Percentiles rank a stretch among this genome's conserved stretches.
These are phyloP conservation scores for Rhagologus leucostigma DNA, from an alignment of 2,113 vertebrate genomes.

Conservation along the genomic window DNA sequence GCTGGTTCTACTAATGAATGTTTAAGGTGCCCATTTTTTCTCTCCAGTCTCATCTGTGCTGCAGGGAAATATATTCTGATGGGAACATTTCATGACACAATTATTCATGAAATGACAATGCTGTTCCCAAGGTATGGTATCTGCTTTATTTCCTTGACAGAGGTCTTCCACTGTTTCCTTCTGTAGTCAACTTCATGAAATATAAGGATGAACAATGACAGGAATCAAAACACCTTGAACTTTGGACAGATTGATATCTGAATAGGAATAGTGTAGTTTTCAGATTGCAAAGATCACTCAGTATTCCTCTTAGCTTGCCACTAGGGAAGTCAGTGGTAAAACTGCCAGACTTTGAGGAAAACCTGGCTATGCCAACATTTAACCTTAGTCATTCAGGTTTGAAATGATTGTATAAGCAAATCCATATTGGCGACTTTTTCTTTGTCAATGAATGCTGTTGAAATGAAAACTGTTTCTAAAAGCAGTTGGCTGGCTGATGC, in stretches of 20 bases:
- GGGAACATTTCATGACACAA: neutral
- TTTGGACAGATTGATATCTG: neutral
- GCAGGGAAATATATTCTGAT: neutral
- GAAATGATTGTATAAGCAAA: neutral
- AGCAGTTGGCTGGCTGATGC: neutral
- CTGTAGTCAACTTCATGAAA: neutral
- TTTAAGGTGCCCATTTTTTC: slow-evolving; percentile 4
- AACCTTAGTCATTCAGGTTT: neutral
- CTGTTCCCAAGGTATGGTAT: neutral
- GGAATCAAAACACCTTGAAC: neutral
- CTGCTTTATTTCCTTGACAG: neutral
- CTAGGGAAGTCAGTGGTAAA: neutral
- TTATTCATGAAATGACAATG: neutral
- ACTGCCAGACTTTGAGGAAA: neutral
- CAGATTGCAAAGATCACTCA: neutral
- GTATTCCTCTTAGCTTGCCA: neutral
- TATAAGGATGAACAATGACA: neutral
- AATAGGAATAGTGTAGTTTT: neutral
- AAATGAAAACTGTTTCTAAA: neutral
- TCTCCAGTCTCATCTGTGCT: neutral
- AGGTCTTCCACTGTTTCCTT: neutral
- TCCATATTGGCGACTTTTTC: neutral
- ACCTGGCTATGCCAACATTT: neutral
- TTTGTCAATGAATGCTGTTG: neutral
- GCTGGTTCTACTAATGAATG: neutral